Evolutionary conservation across 2,888 invertebrate species (phyloP), one percentile per base, ranked within the genome.

Genomic region (Myathropa florea): DNA sequence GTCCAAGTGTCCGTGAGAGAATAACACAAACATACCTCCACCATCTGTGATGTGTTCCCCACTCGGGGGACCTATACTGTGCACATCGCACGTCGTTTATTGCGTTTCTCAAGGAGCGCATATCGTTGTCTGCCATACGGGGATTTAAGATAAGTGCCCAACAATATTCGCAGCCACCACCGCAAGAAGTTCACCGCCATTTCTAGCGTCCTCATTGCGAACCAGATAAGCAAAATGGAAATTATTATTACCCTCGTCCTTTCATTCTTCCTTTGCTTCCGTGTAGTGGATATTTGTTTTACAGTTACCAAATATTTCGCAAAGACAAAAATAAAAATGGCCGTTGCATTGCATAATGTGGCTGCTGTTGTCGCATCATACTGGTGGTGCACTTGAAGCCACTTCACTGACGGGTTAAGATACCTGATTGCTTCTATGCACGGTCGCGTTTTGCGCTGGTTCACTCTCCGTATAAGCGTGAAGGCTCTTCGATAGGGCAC

Each of bases 81-180:
- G 63, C 18, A 7, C 46, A 80, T 83, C 73, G 68, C 57, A 57
- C 77, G 64, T 73, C 85, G 73, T 73, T 78, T 77, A 85, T 85
- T 81, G 72, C 81, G 68, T 81, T 82, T 63, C 61, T 73, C 70
- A 78, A 85, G 77, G 70, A 78, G 70, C 10, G 64, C 61, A 28
- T 46, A 67, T 33, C 55, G 46, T 59, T 55, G 68, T 60, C 30
- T 63, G 26, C 39, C 60, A 65, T n/a, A 30, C 63, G 60, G 82
- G 77, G 82, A 85, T 85, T 85, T 73, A 81, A 77, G 82, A 77
- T 85, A 85, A 85, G 85, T 85, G 77, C 68, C 46, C 68, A 85
- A 68, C 82, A 77, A 82, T 85, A 82, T 85, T 85, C 82, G 82
- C n/a, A n/a, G n/a, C 80, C 67, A 63, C 72, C 76, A 78, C 3